Conservation (phyloP, 2,888 invertebrate species). For the Macrophya alboannulata region DNA sequence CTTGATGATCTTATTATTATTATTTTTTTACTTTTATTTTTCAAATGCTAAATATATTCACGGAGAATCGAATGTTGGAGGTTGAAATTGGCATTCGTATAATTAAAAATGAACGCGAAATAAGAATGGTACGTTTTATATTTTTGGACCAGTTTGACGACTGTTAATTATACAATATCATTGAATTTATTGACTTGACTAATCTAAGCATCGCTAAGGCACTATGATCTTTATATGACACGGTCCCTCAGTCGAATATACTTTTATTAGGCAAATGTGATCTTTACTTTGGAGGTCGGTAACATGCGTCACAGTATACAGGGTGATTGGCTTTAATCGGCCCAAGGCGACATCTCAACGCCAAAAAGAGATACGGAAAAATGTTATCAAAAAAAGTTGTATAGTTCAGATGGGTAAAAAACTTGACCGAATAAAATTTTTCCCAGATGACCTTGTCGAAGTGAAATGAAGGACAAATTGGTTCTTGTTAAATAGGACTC, state of each 20-base stretch:
- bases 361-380: too few species aligned
- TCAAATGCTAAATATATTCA: background rate
- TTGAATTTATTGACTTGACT: background rate
- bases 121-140: background rate
- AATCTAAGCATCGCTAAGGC: background rate
- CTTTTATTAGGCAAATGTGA: background rate
- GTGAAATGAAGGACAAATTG: too few species aligned
- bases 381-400: too few species aligned
- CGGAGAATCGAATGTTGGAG: background rate
- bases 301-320: slow-evolving; percentile 2
- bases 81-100: slow-evolving; percentile 1
- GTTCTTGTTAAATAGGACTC: too few species aligned
- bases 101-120: background rate
- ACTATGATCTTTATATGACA: slow-evolving; percentile 31
- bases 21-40: background rate
- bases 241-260: background rate
- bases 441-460: too few species aligned
- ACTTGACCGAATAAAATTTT: too few species aligned
- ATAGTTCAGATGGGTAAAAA: too few species aligned
- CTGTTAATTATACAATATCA: background rate
- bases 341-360: too few species aligned
- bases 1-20: background rate
- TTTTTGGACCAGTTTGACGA: background rate
- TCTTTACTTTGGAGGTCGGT: slow-evolving; percentile 14
- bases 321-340: too few species aligned